phyloP scores from a whole-genome alignment of 2,797 vertebrate species.

The Darevskia nairensis region DNA sequence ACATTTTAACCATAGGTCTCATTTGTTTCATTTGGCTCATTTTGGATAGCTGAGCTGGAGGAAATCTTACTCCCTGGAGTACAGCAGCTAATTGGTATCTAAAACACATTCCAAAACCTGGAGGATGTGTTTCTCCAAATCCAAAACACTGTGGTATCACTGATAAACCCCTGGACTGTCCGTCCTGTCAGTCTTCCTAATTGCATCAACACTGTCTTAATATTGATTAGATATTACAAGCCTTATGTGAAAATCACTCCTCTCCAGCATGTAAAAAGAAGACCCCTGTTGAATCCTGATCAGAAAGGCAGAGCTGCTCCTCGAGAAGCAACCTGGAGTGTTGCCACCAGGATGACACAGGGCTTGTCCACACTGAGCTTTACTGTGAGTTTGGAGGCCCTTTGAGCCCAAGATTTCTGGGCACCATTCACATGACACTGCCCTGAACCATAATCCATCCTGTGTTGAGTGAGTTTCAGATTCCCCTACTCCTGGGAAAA shows the following conservation, averaged over 20 bases:
- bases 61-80: background rate
- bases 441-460: too few species aligned
- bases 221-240: constrained; percentile 2
- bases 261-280: background rate
- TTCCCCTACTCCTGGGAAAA: too few species aligned
- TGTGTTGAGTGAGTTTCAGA: too few species aligned
- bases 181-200: background rate
- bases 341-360: too few species aligned
- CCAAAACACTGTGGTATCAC: accelerated
- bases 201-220: background rate
- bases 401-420: too few species aligned
- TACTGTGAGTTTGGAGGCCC: too few species aligned
- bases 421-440: too few species aligned
- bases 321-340: background rate
- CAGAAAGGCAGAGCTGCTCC: background rate
- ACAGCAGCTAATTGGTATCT: accelerated
- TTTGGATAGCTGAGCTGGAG: accelerated
- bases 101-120: background rate
- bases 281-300: too few species aligned
- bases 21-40: constrained; percentile 63
- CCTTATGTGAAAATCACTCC: background rate
- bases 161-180: background rate
- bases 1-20: constrained; percentile 49
- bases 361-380: too few species aligned
- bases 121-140: background rate